Evolutionary conservation across 2,797 vertebrate genomes (phyloP).

Genomic region (Notamacropus eugenii): DNA sequence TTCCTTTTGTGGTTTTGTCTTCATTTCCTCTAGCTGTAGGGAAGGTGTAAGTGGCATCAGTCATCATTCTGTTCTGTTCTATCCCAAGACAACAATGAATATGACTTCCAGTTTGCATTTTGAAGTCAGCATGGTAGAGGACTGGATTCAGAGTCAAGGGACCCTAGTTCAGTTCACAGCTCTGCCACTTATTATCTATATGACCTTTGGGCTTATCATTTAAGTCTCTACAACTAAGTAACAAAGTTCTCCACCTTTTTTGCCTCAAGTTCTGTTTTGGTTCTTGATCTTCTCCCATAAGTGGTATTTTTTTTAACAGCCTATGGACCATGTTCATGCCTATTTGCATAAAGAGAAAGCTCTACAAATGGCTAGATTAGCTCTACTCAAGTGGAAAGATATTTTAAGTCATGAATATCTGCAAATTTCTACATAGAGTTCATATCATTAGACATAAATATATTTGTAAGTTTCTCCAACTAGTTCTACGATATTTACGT

Average conservation of each 20-base stretch:
- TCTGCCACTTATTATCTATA: not conserved
- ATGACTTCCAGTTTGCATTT: not conserved
- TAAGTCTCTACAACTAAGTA: not conserved
- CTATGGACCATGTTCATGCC: not conserved
- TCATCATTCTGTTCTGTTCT: not conserved
- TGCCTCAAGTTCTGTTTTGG: not conserved
- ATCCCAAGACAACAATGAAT: not conserved
- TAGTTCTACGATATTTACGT: not conserved
- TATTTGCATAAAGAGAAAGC: not conserved
- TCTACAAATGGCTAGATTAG: not conserved
- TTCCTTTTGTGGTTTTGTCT: not conserved
- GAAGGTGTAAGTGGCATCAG: not conserved
- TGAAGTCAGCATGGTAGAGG: not conserved
- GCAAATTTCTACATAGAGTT: not conserved
- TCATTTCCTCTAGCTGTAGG: not conserved
- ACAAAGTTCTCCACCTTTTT: not conserved
- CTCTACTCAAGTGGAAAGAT: not conserved
- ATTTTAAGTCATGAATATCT: not conserved
- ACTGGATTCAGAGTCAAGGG: not conserved
- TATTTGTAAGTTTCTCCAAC: not conserved
- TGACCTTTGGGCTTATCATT: not conserved
- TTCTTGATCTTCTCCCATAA: not conserved
- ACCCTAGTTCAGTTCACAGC: not conserved
- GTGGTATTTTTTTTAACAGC: not conserved
- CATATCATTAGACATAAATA: not conserved